Base-by-base conservation (phyloP, 2,113 vertebrate species). In the Gasterosteus nipponicus region DNA sequence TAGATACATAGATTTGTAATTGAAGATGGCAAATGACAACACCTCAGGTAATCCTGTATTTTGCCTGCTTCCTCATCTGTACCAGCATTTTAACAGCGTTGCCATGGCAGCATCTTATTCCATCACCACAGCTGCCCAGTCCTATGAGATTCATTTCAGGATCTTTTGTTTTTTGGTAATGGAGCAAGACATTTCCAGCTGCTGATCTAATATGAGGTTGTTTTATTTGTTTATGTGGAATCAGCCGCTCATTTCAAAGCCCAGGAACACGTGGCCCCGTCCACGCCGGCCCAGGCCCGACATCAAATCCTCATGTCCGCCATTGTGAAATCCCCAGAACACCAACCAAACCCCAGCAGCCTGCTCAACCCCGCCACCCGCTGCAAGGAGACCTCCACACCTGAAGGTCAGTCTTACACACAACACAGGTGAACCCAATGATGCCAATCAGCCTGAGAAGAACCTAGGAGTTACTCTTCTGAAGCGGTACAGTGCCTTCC, bases 281-380 rank as follows among this genome's bases (percentile, higher is more conserved):
- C 97, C 44, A 98, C 97, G 0, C 97, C 98, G 0, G 97, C 96
- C 73, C 96, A 96, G 10, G 97, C 97, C 73, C 95, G 97, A 80
- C 98, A 99, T 92, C 98, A 99, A 92, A 98, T 99, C 77, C 96
- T 98, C 90, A 99, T 99, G 97, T 98, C 98, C 5, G 97, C 98
- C 83, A 96, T 99, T 15, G 97, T 99, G 59, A 96, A 97, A 83
- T 99, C 98, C 0, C 98, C 98, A 0, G 98, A 99, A 89, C 97
- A 98, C 74, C 98, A 99, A 86, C 96, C 98, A 57, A 98, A 96
- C 75, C 95, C 97, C 46, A 96, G 96, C 93, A 96, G 96, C 69
- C 92, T 99, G 80, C 94, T 99, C 0, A 97, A 97, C 73, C 97
- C 97, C 0, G 96, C 97, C 9, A 96, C 95, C 77, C 96, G 96